Conservation (phyloP, 2,797 vertebrate genomes). For the Sebastes miniatus region DNA sequence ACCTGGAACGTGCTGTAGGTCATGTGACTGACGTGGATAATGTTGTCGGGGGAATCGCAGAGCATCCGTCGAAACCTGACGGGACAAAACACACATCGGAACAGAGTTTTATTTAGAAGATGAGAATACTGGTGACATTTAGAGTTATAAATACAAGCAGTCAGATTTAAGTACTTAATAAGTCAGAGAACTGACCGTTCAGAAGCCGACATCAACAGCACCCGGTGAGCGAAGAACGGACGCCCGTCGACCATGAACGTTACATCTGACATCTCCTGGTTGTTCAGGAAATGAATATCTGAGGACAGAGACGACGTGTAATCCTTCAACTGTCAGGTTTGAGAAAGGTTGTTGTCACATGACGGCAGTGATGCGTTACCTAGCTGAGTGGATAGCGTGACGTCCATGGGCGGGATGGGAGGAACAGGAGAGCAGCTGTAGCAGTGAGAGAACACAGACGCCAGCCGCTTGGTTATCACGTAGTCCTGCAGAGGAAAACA, state of each 20-base stretch:
- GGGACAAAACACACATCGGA: neutral
- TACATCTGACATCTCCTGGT: conserved; percentile 94
- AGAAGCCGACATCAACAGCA: conserved; percentile 93
- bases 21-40: conserved; percentile 91
- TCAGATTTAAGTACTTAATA: too few relatives aligned
- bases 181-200: conserved; percentile 81
- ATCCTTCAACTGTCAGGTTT: too few relatives aligned
- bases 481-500: conserved; percentile 82
- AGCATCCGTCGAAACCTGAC: conserved; percentile 90
- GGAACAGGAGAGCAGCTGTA: conserved; percentile 85
- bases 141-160: neutral
- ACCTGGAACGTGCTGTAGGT: conserved; percentile 93
- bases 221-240: conserved; percentile 90
- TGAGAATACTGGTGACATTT: neutral
- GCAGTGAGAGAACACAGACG: conserved; percentile 86
- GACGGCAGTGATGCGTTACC: conserved; percentile 18
- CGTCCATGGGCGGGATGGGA: conserved; percentile 80
- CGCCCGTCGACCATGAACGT: conserved; percentile 91
- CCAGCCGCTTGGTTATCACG: conserved; percentile 85
- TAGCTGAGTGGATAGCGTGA: conserved; percentile 86
- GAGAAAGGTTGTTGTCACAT: neutral
- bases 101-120: neutral
- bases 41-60: conserved; percentile 75
- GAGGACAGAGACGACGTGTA: conserved; percentile 7
- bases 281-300: conserved; percentile 95